Conservation (phyloP, 2,797 vertebrate genomes). For the Rhinoraja longicauda region DNA sequence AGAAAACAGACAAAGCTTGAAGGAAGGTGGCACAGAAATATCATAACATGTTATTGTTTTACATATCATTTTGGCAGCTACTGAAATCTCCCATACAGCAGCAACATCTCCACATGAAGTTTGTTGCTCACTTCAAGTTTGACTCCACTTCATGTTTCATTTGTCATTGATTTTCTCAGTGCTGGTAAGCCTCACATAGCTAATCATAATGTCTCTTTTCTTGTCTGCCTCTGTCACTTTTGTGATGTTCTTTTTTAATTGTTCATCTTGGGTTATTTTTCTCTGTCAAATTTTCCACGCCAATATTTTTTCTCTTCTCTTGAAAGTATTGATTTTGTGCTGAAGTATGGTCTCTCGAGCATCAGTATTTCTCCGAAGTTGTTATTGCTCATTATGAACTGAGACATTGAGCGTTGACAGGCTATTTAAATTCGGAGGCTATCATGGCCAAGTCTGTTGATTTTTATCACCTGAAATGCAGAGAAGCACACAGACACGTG, state of each 20-base stretch:
- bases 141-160: background rate
- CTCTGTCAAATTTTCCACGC: slow-evolving; percentile 16
- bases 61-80: background rate
- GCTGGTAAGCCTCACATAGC: background rate
- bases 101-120: background rate
- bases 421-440: background rate
- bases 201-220: background rate
- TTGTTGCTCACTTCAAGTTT: background rate
- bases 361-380: background rate
- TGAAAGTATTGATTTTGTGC: background rate
- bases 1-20: background rate
- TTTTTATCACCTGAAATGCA: background rate
- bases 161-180: background rate
- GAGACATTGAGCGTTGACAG: background rate
- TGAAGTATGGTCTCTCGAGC: background rate
- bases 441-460: background rate
- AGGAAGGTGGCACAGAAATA: background rate
- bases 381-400: background rate
- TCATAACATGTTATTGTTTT: background rate
- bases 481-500: too few relatives aligned
- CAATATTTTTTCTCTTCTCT: background rate
- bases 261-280: background rate
- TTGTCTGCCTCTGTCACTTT: background rate
- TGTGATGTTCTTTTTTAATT: background rate
- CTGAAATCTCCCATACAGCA: background rate